Conservation (phyloP, 2,797 vertebrate genomes). For the Pseudomugil tenellus region DNA sequence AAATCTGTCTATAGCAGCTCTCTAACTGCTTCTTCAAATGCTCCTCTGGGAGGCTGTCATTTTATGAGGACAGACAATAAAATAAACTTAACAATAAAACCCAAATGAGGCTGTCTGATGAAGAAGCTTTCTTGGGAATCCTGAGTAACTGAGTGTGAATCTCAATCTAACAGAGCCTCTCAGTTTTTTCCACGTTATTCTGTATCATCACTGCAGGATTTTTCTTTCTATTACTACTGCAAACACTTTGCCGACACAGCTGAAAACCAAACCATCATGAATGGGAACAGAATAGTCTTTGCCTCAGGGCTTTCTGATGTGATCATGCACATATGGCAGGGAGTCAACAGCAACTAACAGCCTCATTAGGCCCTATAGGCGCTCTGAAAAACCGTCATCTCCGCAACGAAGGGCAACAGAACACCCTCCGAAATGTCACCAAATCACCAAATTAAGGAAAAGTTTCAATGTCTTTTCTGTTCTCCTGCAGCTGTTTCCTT, state of each 20-base stretch:
- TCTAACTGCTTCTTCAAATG: slow-evolving; percentile 38
- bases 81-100: slow-evolving; percentile 7
- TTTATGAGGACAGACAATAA: slow-evolving; percentile 14
- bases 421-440: slow-evolving; percentile 34
- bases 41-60: slow-evolving; percentile 18
- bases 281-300: slow-evolving; percentile 18
- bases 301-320: slow-evolving; percentile 56
- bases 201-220: slow-evolving; percentile 37
- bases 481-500: slow-evolving; percentile 62
- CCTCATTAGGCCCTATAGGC: slow-evolving; percentile 66
- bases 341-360: slow-evolving; percentile 61
- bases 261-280: slow-evolving; percentile 50
- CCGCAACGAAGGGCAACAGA: slow-evolving; percentile 32
- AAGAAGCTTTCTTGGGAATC: slow-evolving; percentile 21
- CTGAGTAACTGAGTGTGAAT: slow-evolving; percentile 14
- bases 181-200: slow-evolving; percentile 21
- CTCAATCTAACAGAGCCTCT: slow-evolving; percentile 20
- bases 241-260: slow-evolving; percentile 29
- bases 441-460: slow-evolving; percentile 44
- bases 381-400: slow-evolving; percentile 33
- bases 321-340: slow-evolving; percentile 58
- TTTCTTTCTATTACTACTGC: slow-evolving; percentile 10
- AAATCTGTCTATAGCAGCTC: slow-evolving; percentile 35
- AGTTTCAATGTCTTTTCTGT: slow-evolving; percentile 27
- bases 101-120: neutral